Evolutionary conservation across 1,140 invertebrate species (phyloP).

Genomic region (Stratiolaelaps scimitus): DNA sequence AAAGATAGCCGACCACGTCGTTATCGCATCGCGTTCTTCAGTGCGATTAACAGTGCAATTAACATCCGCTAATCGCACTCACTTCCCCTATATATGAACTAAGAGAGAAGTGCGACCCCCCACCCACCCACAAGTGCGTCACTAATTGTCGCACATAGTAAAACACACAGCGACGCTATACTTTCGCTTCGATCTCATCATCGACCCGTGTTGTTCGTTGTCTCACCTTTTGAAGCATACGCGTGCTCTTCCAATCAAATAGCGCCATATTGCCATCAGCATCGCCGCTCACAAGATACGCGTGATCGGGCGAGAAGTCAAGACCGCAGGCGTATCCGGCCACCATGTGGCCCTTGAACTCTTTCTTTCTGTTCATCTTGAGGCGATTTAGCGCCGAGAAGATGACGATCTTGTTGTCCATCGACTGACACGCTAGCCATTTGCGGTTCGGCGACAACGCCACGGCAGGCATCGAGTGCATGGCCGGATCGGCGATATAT

Average conservation of each 20-base stretch:
- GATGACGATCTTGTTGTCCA: slow-evolving; percentile 98
- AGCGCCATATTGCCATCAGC: slow-evolving; percentile 97
- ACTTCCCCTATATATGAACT: too few species aligned
- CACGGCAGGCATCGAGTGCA: slow-evolving; percentile 98
- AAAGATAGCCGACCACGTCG: too few species aligned
- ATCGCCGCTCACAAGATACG: slow-evolving; percentile 95
- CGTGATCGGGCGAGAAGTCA: slow-evolving; percentile 94
- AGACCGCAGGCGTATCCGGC: slow-evolving; percentile 94
- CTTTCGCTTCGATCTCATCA: too few species aligned
- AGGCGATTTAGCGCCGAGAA: slow-evolving; percentile 94
- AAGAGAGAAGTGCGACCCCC: too few species aligned
- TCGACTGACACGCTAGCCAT: slow-evolving; percentile 96
- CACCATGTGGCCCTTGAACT: slow-evolving; percentile 96
- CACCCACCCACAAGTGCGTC: too few species aligned
- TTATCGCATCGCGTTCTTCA: too few species aligned
- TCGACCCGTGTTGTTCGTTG: too few species aligned
- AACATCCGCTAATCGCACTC: too few species aligned
- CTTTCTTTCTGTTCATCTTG: slow-evolving; percentile 94
- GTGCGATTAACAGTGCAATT: too few species aligned
- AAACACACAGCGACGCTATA: too few species aligned
- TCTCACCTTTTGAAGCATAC: slow-evolving; percentile 84
- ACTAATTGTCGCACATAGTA: too few species aligned
- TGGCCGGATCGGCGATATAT: slow-evolving; percentile 97
- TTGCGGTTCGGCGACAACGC: slow-evolving; percentile 90
- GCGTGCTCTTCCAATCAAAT: slow-evolving; percentile 99